Evolutionary conservation across 2,113 vertebrate genomes (phyloP).

Genomic region (Ibidorhyncha struthersii): DNA sequence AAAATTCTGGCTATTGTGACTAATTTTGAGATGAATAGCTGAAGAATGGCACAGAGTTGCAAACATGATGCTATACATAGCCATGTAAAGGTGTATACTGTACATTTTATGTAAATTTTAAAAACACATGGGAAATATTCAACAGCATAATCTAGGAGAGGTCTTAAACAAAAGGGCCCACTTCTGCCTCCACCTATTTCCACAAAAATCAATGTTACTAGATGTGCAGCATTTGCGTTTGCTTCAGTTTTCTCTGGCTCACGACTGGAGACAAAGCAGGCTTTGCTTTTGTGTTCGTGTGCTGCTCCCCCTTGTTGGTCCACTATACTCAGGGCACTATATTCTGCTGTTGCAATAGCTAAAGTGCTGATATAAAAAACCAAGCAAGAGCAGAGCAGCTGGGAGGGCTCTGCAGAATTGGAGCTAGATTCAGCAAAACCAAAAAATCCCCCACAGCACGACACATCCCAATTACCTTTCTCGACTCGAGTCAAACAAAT

Average conservation of each 20-base stretch:
- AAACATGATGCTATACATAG: slow-evolving; percentile 19
- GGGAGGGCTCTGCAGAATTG: slow-evolving; percentile 7
- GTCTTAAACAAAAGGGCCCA: background rate
- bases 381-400: slow-evolving; percentile 29
- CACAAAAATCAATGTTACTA: background rate
- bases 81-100: background rate
- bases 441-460: background rate
- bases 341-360: background rate
- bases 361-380: slow-evolving; percentile 46
- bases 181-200: background rate
- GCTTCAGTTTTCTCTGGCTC: slow-evolving; percentile 33
- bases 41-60: slow-evolving; percentile 47
- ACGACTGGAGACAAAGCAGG: background rate
- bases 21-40: slow-evolving; percentile 55
- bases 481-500: background rate
- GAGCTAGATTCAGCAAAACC: background rate
- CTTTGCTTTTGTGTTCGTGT: background rate
- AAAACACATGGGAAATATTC: slow-evolving; percentile 1
- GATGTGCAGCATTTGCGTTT: slow-evolving; percentile 13
- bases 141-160: slow-evolving; percentile 1
- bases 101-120: slow-evolving; percentile 19
- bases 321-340: slow-evolving; percentile 25
- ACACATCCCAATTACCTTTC: background rate
- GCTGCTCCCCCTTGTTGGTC: slow-evolving; percentile 38
- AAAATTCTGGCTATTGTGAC: slow-evolving; percentile 24